phyloP scores from a whole-genome alignment of 2,797 vertebrate genomes.

The Kryptolebias ocellatus region DNA sequence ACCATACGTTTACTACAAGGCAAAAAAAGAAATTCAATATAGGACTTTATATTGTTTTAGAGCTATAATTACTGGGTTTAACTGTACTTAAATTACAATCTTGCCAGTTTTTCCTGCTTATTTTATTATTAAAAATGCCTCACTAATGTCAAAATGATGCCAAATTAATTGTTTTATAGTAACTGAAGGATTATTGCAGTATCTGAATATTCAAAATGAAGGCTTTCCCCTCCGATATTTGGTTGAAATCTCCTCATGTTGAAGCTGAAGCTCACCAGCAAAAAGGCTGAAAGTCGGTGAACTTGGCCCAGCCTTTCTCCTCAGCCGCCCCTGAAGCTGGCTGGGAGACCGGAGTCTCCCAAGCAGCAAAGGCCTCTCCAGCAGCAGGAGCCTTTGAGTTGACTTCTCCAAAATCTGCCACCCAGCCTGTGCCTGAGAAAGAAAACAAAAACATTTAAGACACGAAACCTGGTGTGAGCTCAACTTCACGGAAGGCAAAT shows the following conservation, averaged over 20 bases:
- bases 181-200: too few relatives aligned
- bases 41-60: too few relatives aligned
- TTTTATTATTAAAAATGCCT: too few relatives aligned
- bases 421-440: slow-evolving; percentile 81
- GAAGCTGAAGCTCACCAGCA: slow-evolving; percentile 83
- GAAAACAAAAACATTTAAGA: slow-evolving; percentile 2
- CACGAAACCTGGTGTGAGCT: slow-evolving; percentile 12
- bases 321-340: slow-evolving; percentile 72
- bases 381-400: slow-evolving; percentile 74
- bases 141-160: too few relatives aligned
- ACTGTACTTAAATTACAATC: too few relatives aligned
- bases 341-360: slow-evolving; percentile 69
- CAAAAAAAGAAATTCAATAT: too few relatives aligned
- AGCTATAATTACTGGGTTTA: too few relatives aligned
- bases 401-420: slow-evolving; percentile 84
- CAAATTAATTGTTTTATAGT: too few relatives aligned
- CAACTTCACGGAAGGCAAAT: background rate
- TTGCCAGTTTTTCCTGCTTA: too few relatives aligned
- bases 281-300: slow-evolving; percentile 92
- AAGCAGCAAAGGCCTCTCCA: slow-evolving; percentile 70
- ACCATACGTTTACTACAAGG: too few relatives aligned
- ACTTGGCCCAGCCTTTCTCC: slow-evolving; percentile 93
- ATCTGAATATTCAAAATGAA: background rate
- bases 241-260: background rate
- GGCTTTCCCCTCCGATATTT: background rate